A percentile compares a stretch with the other conserved stretches of the same genome.
Evolutionary conservation across 2,888 invertebrate species (phyloP).

Genomic region (Monoplex corrugatus): DNA sequence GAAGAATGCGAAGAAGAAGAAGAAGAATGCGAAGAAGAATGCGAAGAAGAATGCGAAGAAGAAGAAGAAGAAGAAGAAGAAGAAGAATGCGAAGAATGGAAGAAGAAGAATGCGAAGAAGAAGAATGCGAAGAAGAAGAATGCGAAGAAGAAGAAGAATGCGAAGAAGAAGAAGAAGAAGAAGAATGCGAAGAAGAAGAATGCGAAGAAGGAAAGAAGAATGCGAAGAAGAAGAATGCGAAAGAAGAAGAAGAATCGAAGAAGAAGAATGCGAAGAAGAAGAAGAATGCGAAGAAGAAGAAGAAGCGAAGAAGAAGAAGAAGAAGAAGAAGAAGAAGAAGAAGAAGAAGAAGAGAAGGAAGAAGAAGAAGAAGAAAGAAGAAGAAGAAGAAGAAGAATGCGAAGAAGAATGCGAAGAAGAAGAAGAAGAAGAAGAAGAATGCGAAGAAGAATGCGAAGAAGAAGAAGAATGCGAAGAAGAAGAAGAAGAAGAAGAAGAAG

Average conservation of each 20-base stretch:
- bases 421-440: background rate
- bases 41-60: too few species aligned
- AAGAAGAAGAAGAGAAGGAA: background rate
- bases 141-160: background rate
- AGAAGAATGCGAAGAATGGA: too few species aligned
- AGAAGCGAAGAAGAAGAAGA: background rate
- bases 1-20: too few species aligned
- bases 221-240: background rate
- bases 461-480: background rate
- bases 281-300: background rate
- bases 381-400: background rate
- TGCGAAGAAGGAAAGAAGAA: background rate
- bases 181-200: background rate
- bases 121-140: background rate
- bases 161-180: background rate
- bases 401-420: background rate
- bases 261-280: background rate
- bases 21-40: too few species aligned
- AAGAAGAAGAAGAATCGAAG: background rate
- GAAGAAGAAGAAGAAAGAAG: background rate
- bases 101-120: too few species aligned
- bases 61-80: too few species aligned
- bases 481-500: background rate
- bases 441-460: background rate
- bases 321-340: background rate